Evolutionary conservation across 2,113 vertebrate genomes (phyloP), one percentile per base, ranked within the genome.

Genomic region (Coryphaenoides rupestris): DNA sequence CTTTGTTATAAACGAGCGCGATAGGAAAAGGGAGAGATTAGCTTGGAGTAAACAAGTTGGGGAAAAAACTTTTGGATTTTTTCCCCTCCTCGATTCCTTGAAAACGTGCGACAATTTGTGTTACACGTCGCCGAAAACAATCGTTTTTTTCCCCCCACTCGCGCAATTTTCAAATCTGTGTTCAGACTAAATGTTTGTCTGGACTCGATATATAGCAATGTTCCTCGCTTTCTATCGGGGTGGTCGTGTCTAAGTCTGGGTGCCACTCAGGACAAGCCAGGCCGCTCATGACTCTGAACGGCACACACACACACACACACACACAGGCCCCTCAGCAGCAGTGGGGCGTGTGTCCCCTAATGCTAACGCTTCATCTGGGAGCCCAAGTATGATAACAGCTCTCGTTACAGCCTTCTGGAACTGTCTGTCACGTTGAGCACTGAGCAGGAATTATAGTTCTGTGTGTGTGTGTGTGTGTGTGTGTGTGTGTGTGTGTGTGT

Each of bases 381-480:
- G 72, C 74, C 64, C 70, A 68, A 75, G 66, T 59, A 57, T 76
- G 69, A 86, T 70, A 85, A 78, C 68, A 69, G 71, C 66, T 75
- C 71, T 75, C 67, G 69, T 73, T 84, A 78, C 74, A 76, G 63
- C 81, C 70, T 61, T 62, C 68, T 24, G 54, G 55, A 15, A 57
- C 68, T 16, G 64, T 79, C 74, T 78, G 77, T 78, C 84, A 84
- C 9, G 57, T 66, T 23, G 55, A 67, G 50, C 21, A 66, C 65
- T 66, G 71, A 70, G 66, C 75, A 78, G 72, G 65, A 61, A 87
- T 81, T 83, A 47, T 33, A 47, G 0, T n/a, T 57, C 28, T 3
- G 22, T 21, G 21, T 17, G 62, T 15, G 17, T 19, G 23, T 19
- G 57, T 33, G 13, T 17, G 23, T 57, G 24, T 10, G 19, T 55